These are phyloP conservation scores for Brachypterus glaber DNA, from an alignment of 2,888 invertebrate genomes.

Conservation along the genomic window DNA sequence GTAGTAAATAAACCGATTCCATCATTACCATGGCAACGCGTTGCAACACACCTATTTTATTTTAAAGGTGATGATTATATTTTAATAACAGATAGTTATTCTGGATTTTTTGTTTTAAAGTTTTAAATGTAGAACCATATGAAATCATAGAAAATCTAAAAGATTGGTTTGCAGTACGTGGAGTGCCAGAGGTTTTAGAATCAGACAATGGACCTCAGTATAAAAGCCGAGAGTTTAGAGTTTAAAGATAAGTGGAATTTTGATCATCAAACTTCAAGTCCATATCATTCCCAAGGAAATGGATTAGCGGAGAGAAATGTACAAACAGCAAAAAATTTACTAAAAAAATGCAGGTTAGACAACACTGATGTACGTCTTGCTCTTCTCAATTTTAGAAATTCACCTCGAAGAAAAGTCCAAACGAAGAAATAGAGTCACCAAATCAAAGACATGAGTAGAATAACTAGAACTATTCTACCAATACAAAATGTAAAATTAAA, in stretches of 20 bases:
- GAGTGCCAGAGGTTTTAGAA: slow-evolving; percentile 9
- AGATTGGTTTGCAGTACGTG: slow-evolving; percentile 10
- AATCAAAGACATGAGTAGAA: slow-evolving; percentile 2
- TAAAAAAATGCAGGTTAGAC: slow-evolving; percentile 1
- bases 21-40: slow-evolving; percentile 6
- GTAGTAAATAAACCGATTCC: slow-evolving; percentile 7
- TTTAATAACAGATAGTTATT: not conserved
- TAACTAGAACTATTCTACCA: too few relatives aligned
- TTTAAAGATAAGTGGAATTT: not conserved
- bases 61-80: not conserved
- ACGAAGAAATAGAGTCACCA: not conserved
- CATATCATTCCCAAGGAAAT: slow-evolving; percentile 5
- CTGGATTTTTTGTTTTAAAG: not conserved
- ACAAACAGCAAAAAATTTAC: not conserved
- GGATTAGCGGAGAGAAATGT: slow-evolving; percentile 1
- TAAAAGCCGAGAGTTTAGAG: not conserved
- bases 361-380: slow-evolving; percentile 2
- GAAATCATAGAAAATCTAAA: slow-evolving; percentile 5
- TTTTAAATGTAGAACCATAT: not conserved
- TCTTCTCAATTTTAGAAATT: slow-evolving; percentile 5
- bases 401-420: slow-evolving; percentile 3
- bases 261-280: slow-evolving; percentile 4
- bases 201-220: slow-evolving; percentile 9
- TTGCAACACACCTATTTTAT: not conserved
- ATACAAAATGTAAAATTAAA: too few relatives aligned